Conservation (phyloP, 1,140 invertebrate genomes). For the Tyrophagus putrescentiae region DNA sequence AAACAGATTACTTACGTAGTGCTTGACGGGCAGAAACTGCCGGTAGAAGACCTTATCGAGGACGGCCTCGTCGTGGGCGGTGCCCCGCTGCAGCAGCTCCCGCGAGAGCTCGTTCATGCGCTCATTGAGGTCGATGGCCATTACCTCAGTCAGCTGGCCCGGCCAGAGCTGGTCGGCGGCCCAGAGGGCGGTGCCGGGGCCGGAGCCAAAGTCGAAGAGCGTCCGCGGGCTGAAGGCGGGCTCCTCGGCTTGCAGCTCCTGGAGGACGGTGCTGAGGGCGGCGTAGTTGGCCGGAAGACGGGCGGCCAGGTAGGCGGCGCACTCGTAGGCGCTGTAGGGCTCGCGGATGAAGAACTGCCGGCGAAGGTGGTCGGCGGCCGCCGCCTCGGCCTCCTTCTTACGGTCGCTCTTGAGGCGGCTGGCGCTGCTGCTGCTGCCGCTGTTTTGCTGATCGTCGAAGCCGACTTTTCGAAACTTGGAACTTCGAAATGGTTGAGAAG, state of each 20-base stretch:
- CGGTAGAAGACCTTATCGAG: constrained; percentile 51
- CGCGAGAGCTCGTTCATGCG: constrained; percentile 64
- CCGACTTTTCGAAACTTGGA: too few relatives aligned
- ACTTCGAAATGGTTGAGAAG: too few relatives aligned
- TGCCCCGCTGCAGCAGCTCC: constrained; percentile 45
- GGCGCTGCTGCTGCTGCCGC: too few relatives aligned
- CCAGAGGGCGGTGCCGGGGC: constrained; percentile 65
- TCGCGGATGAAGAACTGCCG: too few relatives aligned
- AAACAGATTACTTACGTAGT: constrained; percentile 36
- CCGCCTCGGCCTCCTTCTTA: too few relatives aligned
- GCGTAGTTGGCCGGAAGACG: constrained; percentile 58
- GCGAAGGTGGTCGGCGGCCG: too few relatives aligned
- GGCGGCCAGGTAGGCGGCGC: constrained; percentile 49
- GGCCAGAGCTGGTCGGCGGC: constrained; percentile 54
- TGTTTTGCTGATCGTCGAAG: too few relatives aligned
- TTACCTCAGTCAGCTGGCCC: constrained; percentile 55
- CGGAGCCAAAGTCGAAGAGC: constrained; percentile 79
- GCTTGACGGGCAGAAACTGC: constrained; percentile 59
- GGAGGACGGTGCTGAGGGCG: constrained; percentile 49
- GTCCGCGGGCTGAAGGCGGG: constrained; percentile 53
- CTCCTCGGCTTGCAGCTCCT: constrained; percentile 50
- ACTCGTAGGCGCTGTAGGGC: constrained; percentile 48
- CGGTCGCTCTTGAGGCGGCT: too few relatives aligned
- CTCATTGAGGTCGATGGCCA: constrained; percentile 58
- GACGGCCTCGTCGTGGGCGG: constrained; percentile 35